Base-by-base conservation (phyloP, 2,888 invertebrate species). In the Metacarcinus magister region DNA sequence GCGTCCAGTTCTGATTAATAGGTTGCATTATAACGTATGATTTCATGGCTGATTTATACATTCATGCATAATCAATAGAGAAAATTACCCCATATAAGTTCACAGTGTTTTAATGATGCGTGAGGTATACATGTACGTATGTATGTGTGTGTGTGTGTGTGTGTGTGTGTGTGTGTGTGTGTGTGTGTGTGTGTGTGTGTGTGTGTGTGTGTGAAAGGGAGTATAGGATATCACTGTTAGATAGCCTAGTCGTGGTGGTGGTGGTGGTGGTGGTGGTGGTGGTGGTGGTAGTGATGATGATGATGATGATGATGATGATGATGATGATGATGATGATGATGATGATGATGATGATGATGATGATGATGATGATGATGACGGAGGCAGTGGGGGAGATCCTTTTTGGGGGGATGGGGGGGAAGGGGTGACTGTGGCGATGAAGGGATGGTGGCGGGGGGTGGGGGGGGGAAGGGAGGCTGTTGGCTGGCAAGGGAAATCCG, bases 111-210 rank as follows among this genome's bases (percentile, higher is more conserved):
- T 28, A 82, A 82, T 82, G 82, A 82, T 82, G 82, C 28, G 82
- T 82, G 82, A 82, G 82, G 32, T 32, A 32, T 82, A 82, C 13
- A 82, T 23, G 32, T 32, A 32, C 10, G 82, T 32, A 32, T 32
- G 82, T 82, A 2, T 13, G 82, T 28, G 82, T 67, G 67, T 67
- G 75, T 75, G 75, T 75, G 43, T 92, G 91, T 92, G 48, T 48
- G 92, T 48, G 92, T 92, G 92, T 92, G 92, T 92, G 92, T 48
- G 92, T 92, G 92, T 46, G 92, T 92, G 92, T 43, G 44, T 92
- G 43, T 28, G 39, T 91, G 91, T 91, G 91, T 91, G 91, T 91
- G 91, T 92, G 92, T 46, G 48, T 92, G 92, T 43, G 92, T 46
- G 54, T 93, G 93, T 93, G 93, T 93, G 92, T 92, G 92, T 43